Conservation (phyloP, 2,113 vertebrate genomes). For the Austrofundulus limnaeus region DNA sequence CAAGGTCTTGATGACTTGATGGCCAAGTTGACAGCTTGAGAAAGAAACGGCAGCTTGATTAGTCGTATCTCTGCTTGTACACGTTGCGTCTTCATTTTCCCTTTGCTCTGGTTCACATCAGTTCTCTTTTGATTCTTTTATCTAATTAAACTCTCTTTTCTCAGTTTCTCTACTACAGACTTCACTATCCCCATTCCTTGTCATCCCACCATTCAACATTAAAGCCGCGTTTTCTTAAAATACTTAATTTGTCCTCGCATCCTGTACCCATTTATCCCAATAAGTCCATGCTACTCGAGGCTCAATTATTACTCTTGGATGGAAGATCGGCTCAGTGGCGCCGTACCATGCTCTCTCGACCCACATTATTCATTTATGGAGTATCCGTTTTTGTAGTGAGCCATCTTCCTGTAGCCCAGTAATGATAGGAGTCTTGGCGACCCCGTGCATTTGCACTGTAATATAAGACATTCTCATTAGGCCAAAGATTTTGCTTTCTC, state of each 20-base stretch:
- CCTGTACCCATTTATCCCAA: slow-evolving; percentile 54
- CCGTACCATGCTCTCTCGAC: slow-evolving; percentile 59
- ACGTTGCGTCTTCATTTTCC: slow-evolving; percentile 30
- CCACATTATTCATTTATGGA: slow-evolving; percentile 72
- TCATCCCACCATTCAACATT: slow-evolving; percentile 6
- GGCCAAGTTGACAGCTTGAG: slow-evolving; percentile 65
- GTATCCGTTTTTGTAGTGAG: slow-evolving; percentile 67
- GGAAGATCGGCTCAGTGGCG: slow-evolving; percentile 69
- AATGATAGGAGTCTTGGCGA: slow-evolving; percentile 70
- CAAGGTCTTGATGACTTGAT: slow-evolving; percentile 68
- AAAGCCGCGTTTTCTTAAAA: slow-evolving; percentile 52
- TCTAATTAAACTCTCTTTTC: neutral
- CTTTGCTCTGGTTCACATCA: slow-evolving; percentile 7
- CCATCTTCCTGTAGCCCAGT: slow-evolving; percentile 66
- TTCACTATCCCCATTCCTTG: slow-evolving; percentile 19
- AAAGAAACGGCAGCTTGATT: slow-evolving; percentile 68
- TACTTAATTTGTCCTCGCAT: slow-evolving; percentile 46
- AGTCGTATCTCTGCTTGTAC: slow-evolving; percentile 48
- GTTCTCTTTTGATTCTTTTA: slow-evolving; percentile 6
- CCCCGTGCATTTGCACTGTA: slow-evolving; percentile 72
- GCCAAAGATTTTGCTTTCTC: slow-evolving; percentile 56
- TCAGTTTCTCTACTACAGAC: slow-evolving; percentile 17
- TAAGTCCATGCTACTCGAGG: slow-evolving; percentile 61
- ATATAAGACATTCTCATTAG: slow-evolving; percentile 75
- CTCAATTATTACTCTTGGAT: slow-evolving; percentile 71